A percentile compares a stretch with the other conserved stretches of the same genome.
phyloP scores from a whole-genome alignment of 1,140 invertebrate genomes.

The Drosophila mayri region DNA sequence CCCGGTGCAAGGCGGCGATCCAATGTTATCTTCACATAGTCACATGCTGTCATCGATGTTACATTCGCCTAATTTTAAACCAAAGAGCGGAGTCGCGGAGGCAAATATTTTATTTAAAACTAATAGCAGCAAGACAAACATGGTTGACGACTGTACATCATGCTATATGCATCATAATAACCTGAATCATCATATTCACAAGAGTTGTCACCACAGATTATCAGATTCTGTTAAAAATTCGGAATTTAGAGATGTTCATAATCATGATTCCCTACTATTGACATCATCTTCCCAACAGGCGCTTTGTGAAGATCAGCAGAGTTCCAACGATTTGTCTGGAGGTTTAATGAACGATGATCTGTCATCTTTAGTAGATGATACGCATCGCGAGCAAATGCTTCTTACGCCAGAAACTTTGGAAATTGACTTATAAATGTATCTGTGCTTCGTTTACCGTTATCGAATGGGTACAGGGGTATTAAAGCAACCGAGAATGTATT shows the following conservation, averaged over 20 bases:
- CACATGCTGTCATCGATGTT: slow-evolving; percentile 86
- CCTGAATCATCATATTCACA: slow-evolving; percentile 16
- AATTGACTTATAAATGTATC: slow-evolving; percentile 58
- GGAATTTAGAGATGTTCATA: slow-evolving; percentile 32
- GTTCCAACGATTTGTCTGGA: slow-evolving; percentile 55
- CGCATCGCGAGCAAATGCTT: slow-evolving; percentile 60
- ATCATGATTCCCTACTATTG: slow-evolving; percentile 78
- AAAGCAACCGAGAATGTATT: not conserved
- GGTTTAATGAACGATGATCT: slow-evolving; percentile 70
- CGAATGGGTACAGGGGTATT: not conserved
- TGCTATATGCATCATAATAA: slow-evolving; percentile 34
- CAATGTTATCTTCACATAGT: slow-evolving; percentile 85
- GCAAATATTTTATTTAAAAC: slow-evolving; percentile 3
- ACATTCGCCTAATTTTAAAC: slow-evolving; percentile 80
- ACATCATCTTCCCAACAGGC: slow-evolving; percentile 85
- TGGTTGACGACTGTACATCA: slow-evolving; percentile 16
- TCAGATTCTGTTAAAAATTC: slow-evolving; percentile 24
- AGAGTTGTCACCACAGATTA: slow-evolving; percentile 24
- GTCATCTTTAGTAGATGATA: slow-evolving; percentile 62
- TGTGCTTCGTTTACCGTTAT: not conserved
- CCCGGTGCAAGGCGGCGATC: slow-evolving; percentile 88
- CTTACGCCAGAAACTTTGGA: slow-evolving; percentile 68
- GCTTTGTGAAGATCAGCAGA: slow-evolving; percentile 58
- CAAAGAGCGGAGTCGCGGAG: slow-evolving; percentile 18
- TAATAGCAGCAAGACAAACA: not conserved